These are phyloP conservation scores for Rostratula benghalensis DNA, from an alignment of 2,113 vertebrate species.

Conservation along the genomic window DNA sequence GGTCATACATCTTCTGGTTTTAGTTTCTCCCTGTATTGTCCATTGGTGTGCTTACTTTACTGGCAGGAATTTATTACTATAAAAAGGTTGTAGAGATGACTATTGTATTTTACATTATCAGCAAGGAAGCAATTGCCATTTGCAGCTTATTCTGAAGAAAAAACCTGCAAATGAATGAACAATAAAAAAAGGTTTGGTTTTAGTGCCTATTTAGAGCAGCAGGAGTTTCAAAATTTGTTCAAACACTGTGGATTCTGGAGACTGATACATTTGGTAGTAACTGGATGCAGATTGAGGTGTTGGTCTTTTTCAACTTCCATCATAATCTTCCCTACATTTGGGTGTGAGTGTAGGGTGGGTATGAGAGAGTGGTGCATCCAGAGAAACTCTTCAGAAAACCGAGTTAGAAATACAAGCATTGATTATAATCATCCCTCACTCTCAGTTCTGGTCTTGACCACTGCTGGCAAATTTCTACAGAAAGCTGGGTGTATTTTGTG, in stretches of 20 bases:
- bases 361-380: neutral
- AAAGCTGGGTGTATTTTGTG: neutral
- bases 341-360: neutral
- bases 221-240: neutral
- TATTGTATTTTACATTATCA: neutral
- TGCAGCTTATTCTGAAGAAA: neutral
- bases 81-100: neutral
- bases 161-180: neutral
- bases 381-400: neutral
- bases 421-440: neutral
- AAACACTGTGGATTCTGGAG: neutral
- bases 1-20: neutral
- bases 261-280: neutral
- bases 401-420: neutral
- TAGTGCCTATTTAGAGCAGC: neutral
- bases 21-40: neutral
- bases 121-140: neutral
- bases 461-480: neutral
- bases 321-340: neutral
- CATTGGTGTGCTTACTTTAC: neutral
- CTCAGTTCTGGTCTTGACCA: neutral
- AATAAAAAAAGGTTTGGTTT: neutral
- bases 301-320: neutral
- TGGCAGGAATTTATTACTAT: neutral
- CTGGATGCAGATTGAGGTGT: neutral